Evolutionary conservation across 2,113 vertebrate genomes (phyloP), one percentile per base, ranked within the genome.

Genomic region (Coracopsis vasa): DNA sequence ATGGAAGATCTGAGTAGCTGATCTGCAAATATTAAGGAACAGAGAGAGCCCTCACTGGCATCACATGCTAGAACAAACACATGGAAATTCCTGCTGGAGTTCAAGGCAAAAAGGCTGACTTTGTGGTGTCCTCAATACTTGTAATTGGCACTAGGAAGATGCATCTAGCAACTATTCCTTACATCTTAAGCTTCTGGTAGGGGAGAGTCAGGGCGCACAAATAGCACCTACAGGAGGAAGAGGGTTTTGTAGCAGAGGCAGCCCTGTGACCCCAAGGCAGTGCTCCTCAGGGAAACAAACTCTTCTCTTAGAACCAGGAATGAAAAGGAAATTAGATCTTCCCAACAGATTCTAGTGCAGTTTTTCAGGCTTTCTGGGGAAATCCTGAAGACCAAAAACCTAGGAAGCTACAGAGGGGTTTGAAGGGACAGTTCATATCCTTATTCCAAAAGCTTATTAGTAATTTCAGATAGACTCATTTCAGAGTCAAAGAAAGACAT

Each of bases 21-120:
- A 65, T 73, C 45, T 70, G 86, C 41, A 94, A 94, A 94, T 58
- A 85, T 9, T 70, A 84, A 81, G 84, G 53, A 94, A 72, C 62
- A 80, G 47, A 64, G 33, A n/a, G 47, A 50, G 6, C 11, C 20
- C 6, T 73, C 29, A 44, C 11, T 62, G 60, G 10, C 0, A 0
- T 92, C 65, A 81, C 2, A 4, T 56, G 27, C 24, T 13, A 9
- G 35, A 81, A 66, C 35, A 95, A 91, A 77, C 28, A 72, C 33
- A 24, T 88, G 33, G 53, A 78, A 80, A 84, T 47, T 92, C 48
- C 58, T 61, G 41, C 14, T 44, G 12, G 24, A 85, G 70, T 44
- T 92, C 80, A 91, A 45, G 51, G 42, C 8, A 7, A 56, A 88
- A 79, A 61, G 7, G 1, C 29, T 81, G 54, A 39, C 13, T 66